These are phyloP conservation scores for Acanthis flammea DNA, from an alignment of 2,797 vertebrate species.

Conservation along the genomic window DNA sequence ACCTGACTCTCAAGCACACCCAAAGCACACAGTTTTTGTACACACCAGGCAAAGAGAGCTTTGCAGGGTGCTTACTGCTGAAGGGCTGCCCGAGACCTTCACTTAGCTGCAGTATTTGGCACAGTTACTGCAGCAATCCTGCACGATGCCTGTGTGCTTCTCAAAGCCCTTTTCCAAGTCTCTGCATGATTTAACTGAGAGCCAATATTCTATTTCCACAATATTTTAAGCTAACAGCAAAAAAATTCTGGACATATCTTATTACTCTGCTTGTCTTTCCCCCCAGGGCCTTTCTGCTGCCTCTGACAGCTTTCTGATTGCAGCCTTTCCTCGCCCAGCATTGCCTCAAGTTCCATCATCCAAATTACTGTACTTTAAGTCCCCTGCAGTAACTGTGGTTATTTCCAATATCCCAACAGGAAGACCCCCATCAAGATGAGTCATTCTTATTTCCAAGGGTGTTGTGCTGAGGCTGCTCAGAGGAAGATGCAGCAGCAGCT, in stretches of 20 bases:
- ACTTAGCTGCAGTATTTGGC: not conserved
- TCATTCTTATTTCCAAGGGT: slow-evolving; percentile 54
- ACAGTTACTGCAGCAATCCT: not conserved
- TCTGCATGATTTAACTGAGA: slow-evolving; percentile 22
- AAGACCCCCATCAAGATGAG: slow-evolving; percentile 68
- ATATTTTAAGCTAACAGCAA: slow-evolving; percentile 57
- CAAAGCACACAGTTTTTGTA: not conserved
- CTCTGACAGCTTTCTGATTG: slow-evolving; percentile 60
- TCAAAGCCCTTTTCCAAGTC: slow-evolving; percentile 11
- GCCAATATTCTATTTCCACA: slow-evolving; percentile 57
- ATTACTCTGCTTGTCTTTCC: slow-evolving; percentile 46
- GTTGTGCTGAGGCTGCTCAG: slow-evolving; percentile 32
- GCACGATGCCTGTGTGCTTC: not conserved
- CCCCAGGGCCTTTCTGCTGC: slow-evolving; percentile 37
- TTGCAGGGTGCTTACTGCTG: not conserved
- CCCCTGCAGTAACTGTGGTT: slow-evolving; percentile 61
- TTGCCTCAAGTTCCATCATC: slow-evolving; percentile 48
- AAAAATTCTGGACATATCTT: slow-evolving; percentile 53
- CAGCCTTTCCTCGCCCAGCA: slow-evolving; percentile 14
- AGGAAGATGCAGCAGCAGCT: slow-evolving; percentile 40
- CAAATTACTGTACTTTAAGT: slow-evolving; percentile 40
- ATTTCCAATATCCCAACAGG: slow-evolving; percentile 61
- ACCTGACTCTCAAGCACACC: not conserved
- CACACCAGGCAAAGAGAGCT: not conserved
- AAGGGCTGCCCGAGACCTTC: not conserved